Percentiles rank a stretch among this genome's conserved stretches.
phyloP scores from a whole-genome alignment of 2,113 vertebrate species.

The Propithecus coquereli region DNA sequence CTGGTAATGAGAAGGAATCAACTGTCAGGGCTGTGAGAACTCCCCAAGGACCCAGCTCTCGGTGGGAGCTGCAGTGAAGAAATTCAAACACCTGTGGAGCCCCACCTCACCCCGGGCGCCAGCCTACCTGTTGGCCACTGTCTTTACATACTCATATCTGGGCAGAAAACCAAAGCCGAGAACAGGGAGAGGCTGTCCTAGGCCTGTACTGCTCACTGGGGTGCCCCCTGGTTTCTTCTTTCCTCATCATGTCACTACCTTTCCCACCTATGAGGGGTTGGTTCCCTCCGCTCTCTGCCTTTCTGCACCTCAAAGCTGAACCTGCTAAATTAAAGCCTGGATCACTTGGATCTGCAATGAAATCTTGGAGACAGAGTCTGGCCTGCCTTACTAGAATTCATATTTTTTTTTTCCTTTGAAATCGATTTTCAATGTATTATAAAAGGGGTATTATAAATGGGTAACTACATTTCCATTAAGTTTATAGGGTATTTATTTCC shows the following conservation, averaged over 20 bases:
- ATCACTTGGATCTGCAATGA: not conserved
- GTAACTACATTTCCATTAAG: conserved; percentile 28
- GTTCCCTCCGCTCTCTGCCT: not conserved
- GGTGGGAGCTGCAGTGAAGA: not conserved
- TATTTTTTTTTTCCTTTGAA: not conserved
- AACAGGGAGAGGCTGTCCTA: not conserved
- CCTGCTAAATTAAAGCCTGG: not conserved
- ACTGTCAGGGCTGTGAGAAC: not conserved
- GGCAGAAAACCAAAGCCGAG: not conserved
- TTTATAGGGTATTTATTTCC: conserved; percentile 23
- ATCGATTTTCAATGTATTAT: conserved; percentile 53
- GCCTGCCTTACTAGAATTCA: not conserved
- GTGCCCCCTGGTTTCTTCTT: not conserved
- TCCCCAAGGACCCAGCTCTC: not conserved
- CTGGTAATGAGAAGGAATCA: not conserved
- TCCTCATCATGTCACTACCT: not conserved
- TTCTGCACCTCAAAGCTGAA: not conserved
- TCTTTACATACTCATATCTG: not conserved
- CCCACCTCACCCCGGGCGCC: not conserved
- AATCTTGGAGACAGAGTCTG: not conserved
- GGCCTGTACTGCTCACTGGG: not conserved
- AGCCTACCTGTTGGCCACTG: not conserved
- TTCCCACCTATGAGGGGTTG: not conserved
- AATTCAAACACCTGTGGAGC: not conserved
- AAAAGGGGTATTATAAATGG: not conserved